Base-by-base conservation (phyloP, 2,888 invertebrate species). In the Callyntrura guangdongensis region DNA sequence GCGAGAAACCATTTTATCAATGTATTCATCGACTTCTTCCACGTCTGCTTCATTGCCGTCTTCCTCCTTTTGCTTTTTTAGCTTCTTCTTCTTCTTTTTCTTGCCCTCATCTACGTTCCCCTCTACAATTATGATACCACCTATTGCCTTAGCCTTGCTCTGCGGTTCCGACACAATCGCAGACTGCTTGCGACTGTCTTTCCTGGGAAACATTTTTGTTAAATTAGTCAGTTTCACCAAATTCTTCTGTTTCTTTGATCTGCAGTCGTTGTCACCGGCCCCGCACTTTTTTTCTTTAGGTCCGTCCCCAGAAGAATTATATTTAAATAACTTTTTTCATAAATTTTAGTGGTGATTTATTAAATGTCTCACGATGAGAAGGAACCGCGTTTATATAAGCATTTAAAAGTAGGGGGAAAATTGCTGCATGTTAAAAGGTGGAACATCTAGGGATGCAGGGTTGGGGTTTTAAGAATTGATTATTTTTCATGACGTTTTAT, bases 41-140 rank as follows among this genome's bases (percentile, higher is more conserved):
- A 72, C 27, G 17, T 84, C 84, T 8, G 83, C 83, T 20, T 83
- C 83, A 22, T 83, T 47, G 3, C 84, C 84, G 27, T 84, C 84
- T 17, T 25, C 72, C 12, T 53, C 83, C 36, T 9, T 17, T 11
- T 47, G 25, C 47, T 25, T 25, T 22, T 64, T 64, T 22, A 8
- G 64, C 17, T 64, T 64, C 25, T 22, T 25, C 11, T 25, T 25
- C 64, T 64, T 64, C 64, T 64, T 64, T 25, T 25, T 64, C 64
- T 64, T 64, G 20, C 25, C 8, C 2, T 1, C 4, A 6, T 49
- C 20, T 25, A 20, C 6, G 20, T 14, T 25, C n/a, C n/a, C 59
- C 36, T 59, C 53, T 17, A 17, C 17, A 14, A 17, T 17, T n/a
- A 6, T 59, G 6, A n/a, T 17, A 59, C 14, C 59, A 17, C 8